A percentile compares a stretch with the other conserved stretches of the same genome.
Evolutionary conservation across 2,797 vertebrate genomes (phyloP).

Genomic region (Danio albolineatus): DNA sequence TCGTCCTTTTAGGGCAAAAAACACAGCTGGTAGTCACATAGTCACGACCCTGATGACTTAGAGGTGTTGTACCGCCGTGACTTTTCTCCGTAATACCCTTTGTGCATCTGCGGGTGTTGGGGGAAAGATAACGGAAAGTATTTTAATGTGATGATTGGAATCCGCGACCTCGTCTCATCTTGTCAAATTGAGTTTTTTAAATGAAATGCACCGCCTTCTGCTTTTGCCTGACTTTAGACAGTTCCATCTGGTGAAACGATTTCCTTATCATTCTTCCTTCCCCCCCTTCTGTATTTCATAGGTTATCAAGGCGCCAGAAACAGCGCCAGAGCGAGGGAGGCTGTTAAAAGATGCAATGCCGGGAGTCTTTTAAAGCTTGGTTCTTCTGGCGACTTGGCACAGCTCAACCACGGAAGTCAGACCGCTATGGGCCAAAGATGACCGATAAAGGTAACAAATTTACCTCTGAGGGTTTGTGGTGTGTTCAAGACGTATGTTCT

Average conservation of each 20-base stretch:
- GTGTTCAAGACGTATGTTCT: background rate
- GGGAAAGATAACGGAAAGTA: constrained; percentile 21
- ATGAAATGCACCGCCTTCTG: constrained; percentile 23
- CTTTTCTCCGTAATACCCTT: constrained; percentile 13
- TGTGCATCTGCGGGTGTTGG: background rate
- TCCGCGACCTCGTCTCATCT: constrained; percentile 19
- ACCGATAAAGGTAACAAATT: constrained; percentile 40
- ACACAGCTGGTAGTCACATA: constrained; percentile 9
- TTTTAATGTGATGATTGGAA: constrained; percentile 40
- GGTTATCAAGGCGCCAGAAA: constrained; percentile 50
- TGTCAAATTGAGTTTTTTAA: constrained; percentile 41
- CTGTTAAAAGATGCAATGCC: background rate
- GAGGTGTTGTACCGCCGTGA: constrained; percentile 4
- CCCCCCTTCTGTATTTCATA: constrained; percentile 49
- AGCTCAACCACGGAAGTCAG: constrained; percentile 16
- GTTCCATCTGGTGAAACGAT: constrained; percentile 37
- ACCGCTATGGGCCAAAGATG: background rate
- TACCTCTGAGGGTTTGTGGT: background rate
- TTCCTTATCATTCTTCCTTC: constrained; percentile 40
- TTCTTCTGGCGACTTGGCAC: background rate
- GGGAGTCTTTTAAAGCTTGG: constrained; percentile 11
- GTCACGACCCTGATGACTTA: background rate
- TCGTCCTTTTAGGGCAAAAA: constrained; percentile 32
- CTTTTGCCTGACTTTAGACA: constrained; percentile 29
- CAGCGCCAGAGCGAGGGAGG: constrained; percentile 46